These are phyloP conservation scores for Sigmodon hispidus DNA, from an alignment of 2,113 vertebrate genomes.

Conservation along the genomic window DNA sequence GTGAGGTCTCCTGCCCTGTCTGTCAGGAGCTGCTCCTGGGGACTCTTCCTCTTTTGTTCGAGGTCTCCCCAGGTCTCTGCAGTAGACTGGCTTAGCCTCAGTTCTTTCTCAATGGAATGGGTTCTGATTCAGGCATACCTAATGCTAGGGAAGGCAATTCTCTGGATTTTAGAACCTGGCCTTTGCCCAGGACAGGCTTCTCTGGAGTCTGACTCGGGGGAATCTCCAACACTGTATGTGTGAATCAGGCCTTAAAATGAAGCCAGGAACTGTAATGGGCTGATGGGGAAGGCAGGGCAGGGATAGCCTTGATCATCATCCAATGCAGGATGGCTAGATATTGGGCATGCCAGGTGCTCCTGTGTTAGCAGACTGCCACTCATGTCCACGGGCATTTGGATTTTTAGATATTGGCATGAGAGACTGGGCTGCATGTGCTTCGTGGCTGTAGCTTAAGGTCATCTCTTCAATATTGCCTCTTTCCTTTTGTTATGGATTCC, in stretches of 20 bases:
- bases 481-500: neutral
- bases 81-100: neutral
- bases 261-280: too few species aligned
- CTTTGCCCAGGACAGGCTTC: neutral
- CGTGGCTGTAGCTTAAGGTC: neutral
- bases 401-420: neutral
- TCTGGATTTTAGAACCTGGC: neutral
- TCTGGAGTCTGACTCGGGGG: neutral
- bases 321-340: neutral
- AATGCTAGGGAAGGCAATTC: too few species aligned
- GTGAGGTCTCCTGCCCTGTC: neutral
- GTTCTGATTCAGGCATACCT: neutral
- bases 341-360: neutral
- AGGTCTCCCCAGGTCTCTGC: neutral
- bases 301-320: neutral
- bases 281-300: neutral
- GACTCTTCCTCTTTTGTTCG: too few species aligned
- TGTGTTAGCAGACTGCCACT: neutral
- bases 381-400: neutral
- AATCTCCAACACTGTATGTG: neutral
- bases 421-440: neutral
- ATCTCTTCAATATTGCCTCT: neutral
- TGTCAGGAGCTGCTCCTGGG: neutral
- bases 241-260: neutral
- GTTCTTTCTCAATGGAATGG: rapidly evolving